Evolutionary conservation across 2,113 vertebrate genomes (phyloP).

Genomic region (Glaucidium brasilianum): DNA sequence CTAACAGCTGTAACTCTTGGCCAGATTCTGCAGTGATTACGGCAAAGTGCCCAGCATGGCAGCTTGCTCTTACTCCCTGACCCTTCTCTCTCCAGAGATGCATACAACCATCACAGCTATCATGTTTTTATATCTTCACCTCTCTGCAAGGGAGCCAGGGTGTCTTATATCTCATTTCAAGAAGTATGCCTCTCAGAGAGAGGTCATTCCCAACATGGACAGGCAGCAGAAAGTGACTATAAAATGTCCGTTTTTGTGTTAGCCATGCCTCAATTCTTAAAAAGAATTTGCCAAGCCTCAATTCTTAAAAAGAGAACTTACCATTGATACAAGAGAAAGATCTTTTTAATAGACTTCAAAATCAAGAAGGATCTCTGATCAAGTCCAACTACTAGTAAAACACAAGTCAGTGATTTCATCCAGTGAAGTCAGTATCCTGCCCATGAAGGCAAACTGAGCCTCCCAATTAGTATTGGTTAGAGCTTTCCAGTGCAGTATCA

Average conservation of each 20-base stretch:
- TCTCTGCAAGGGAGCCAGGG: not conserved
- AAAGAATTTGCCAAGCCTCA: not conserved
- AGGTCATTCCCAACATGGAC: not conserved
- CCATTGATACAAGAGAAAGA: not conserved
- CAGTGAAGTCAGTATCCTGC: not conserved
- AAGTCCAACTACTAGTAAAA: not conserved
- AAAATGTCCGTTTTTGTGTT: not conserved
- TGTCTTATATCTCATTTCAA: not conserved
- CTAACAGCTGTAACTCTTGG: not conserved
- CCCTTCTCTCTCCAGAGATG: not conserved
- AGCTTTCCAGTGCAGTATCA: conserved; percentile 2
- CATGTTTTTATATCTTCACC: not conserved
- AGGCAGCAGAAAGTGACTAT: not conserved
- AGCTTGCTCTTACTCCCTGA: not conserved
- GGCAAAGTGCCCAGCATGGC: not conserved
- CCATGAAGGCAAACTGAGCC: not conserved
- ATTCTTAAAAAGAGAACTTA: not conserved
- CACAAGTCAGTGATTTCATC: not conserved
- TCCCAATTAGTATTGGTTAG: conserved; percentile 6
- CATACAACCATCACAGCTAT: not conserved
- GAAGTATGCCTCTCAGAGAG: not conserved
- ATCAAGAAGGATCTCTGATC: not conserved
- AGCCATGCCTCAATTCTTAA: not conserved
- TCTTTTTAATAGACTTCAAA: not conserved
- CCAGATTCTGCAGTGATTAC: not conserved